These are phyloP conservation scores for Cantharis nigra DNA, from an alignment of 2,888 invertebrate genomes.

Conservation along the genomic window DNA sequence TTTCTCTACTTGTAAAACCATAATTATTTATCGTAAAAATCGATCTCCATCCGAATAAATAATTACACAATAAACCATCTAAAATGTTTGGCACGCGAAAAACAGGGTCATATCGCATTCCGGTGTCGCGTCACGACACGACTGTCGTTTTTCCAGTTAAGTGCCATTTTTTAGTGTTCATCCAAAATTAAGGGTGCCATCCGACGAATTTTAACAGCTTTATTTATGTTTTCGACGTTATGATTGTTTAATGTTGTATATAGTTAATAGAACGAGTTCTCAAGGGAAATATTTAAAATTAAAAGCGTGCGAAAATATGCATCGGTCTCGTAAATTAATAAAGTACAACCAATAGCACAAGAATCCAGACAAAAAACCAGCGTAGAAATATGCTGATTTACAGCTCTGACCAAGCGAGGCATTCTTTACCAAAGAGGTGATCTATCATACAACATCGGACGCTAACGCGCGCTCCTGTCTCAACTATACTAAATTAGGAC, in stretches of 20 bases:
- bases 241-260: background rate
- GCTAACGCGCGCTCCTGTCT: conserved; percentile 23
- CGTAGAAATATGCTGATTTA: conserved; percentile 29
- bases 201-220: background rate
- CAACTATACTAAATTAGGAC: conserved; percentile 24
- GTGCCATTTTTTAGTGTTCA: background rate
- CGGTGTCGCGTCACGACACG: conserved; percentile 41
- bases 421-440: conserved; percentile 20
- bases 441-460: conserved; percentile 24
- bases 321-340: conserved; percentile 30
- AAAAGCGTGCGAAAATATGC: conserved; percentile 32
- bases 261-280: conserved; percentile 6
- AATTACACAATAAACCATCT: background rate
- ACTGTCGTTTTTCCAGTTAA: conserved; percentile 36
- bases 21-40: background rate
- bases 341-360: conserved; percentile 26
- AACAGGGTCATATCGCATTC: conserved; percentile 42
- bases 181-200: background rate
- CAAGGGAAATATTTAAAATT: conserved; percentile 24
- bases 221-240: background rate
- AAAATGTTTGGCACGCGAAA: conserved; percentile 39
- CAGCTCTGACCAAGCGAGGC: conserved; percentile 23
- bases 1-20: background rate
- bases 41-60: background rate
- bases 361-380: conserved; percentile 25